Evolutionary conservation across 2,888 invertebrate genomes (phyloP), one percentile per base, ranked within the genome.

Genomic region (Coleophora flavipennella): DNA sequence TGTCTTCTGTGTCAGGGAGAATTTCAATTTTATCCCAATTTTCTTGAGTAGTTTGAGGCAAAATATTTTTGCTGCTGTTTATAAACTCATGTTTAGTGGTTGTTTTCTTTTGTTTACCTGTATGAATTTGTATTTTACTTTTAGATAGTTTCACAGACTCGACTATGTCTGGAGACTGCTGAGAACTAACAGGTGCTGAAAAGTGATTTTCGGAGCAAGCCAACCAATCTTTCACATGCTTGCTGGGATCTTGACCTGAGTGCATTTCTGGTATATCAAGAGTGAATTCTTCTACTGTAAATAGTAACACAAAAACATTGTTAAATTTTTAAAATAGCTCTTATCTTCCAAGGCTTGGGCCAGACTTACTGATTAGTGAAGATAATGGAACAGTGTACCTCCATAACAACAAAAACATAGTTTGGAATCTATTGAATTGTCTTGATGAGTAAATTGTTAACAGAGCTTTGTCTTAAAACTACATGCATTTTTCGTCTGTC

Each of bases 1-100:
- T 44, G 33, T 58, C 57, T 47, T 74, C 71, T 41, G 57, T 48
- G 38, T 74, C 72, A 34, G 70, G 63, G 42, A 80, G 49, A 39
- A 47, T 47, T 58, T 83, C 81, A 50, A 84, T 83, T 59, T 75
- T 77, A 44, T 83, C 80, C 80, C 77, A 81, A 53, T 80, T 79
- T 53, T 72, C 69, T 61, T 81, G 79, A 39, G 64, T 52, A 45
- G 3, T 20, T 6, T 20, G 20, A 20, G 20, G 20, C 6, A 20
- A 3, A 20, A 6, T 6, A 4, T 20, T 20, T 20, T 20, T 20
- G 20, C 20, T 20, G 20, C 20, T 20, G 6, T 20, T 20, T 20
- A 1, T 12, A 28, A 11, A 2, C 13, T 10, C 10, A 8, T 3
- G 12, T 34, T 25, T 35, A 11, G 13, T 28, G 11, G 28, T 12